A percentile compares a stretch with the other conserved stretches of the same genome.
Evolutionary conservation across 2,888 invertebrate species (phyloP).

Genomic region (Fragum whitleyi): DNA sequence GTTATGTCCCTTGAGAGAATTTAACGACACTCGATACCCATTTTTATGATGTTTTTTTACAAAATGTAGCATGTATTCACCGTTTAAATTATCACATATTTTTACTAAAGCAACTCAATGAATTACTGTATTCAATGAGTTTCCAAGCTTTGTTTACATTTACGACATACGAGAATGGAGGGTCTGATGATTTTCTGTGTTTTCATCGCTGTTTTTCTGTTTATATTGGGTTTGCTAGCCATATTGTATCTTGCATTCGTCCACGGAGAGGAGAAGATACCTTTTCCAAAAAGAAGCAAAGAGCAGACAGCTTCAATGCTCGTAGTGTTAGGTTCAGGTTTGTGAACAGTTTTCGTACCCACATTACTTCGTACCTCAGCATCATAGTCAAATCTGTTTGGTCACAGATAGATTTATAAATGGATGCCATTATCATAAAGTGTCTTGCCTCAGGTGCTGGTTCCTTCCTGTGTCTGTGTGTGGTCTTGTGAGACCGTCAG

Average conservation of each 20-base stretch:
- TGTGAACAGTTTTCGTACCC: constrained; percentile 19
- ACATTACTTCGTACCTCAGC: not conserved
- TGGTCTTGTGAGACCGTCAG: no score
- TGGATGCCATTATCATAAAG: no score
- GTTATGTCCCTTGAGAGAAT: not conserved
- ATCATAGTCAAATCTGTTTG: no score
- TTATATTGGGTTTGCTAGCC: constrained; percentile 34
- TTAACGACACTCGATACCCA: no score
- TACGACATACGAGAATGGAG: constrained; percentile 32
- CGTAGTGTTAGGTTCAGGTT: constrained; percentile 72
- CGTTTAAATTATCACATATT: no score
- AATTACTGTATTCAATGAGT: no score
- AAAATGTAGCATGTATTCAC: no score
- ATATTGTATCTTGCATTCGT: constrained; percentile 6
- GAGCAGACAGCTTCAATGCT: constrained; percentile 56
- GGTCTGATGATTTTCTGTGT: constrained; percentile 34
- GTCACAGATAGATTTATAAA: no score
- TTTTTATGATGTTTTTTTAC: no score
- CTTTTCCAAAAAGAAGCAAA: constrained; percentile 2
- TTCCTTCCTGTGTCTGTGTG: no score
- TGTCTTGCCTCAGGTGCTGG: no score
- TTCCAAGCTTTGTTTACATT: constrained; percentile 1
- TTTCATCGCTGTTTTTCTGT: constrained; percentile 27
- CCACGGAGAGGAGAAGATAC: not conserved
- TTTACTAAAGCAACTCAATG: no score